These are phyloP conservation scores for Poeciliopsis prolifica DNA, from an alignment of 2,113 vertebrate genomes.

Conservation along the genomic window DNA sequence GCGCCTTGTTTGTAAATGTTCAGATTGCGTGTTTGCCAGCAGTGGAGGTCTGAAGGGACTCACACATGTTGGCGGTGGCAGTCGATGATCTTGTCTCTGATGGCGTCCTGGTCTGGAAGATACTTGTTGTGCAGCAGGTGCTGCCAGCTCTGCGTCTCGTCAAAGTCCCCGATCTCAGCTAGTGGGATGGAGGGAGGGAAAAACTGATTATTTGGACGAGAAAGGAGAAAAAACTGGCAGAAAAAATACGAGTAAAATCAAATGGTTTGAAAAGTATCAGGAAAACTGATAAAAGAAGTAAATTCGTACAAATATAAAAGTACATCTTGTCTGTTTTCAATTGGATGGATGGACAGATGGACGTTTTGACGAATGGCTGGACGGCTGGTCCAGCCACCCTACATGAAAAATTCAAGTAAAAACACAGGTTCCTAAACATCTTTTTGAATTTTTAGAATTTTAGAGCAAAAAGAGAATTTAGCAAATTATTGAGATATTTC, in stretches of 20 bases:
- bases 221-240: not conserved
- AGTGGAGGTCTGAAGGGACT: slow-evolving; percentile 26
- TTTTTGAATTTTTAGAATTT: too few relatives aligned
- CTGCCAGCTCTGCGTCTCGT: slow-evolving; percentile 90
- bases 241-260: not conserved
- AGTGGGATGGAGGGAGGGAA: slow-evolving; percentile 7
- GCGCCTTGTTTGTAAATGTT: not conserved
- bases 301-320: not conserved
- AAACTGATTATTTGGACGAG: slow-evolving; percentile 17
- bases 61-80: slow-evolving; percentile 72
- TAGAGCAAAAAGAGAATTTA: not conserved
- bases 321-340: too few relatives aligned
- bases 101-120: slow-evolving; percentile 92
- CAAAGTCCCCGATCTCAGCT: slow-evolving; percentile 97
- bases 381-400: too few relatives aligned
- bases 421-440: not conserved
- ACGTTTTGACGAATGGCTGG: too few relatives aligned
- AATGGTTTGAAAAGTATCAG: not conserved
- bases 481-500: too few relatives aligned
- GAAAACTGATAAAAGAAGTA: not conserved
- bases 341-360: too few relatives aligned
- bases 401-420: not conserved
- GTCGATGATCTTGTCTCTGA: slow-evolving; percentile 92
- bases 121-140: slow-evolving; percentile 95
- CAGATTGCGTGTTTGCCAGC: too few relatives aligned